Evolutionary conservation across 2,888 invertebrate species (phyloP), one percentile per base, ranked within the genome.

Genomic region (Rhagonycha lutea): DNA sequence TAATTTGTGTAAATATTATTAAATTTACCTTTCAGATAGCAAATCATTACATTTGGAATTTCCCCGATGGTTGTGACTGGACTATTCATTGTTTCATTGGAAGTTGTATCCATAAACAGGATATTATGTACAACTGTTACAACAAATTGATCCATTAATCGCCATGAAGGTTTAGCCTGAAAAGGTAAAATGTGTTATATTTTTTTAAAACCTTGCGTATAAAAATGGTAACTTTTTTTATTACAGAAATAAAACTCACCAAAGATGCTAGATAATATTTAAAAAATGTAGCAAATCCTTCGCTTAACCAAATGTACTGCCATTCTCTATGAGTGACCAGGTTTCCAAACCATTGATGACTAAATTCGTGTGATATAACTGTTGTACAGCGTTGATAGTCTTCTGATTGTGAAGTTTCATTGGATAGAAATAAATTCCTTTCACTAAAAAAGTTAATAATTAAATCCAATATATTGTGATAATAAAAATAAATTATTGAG

Each of bases 291-390:
- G 68, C 73, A 77, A 77, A 77, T 8, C 77, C 77, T 74, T 77
- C 77, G 61, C 74, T 77, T 14, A 77, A 26, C 77, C 77, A 77
- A 14, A 71, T 29, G 18, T 70, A 77, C 4, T 72, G 63, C 77
- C 77, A 77, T 14, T 70, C 47, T 12, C 47, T 28, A 63, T 68
- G 68, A 5, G 77, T 77, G 3, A 77, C 74, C 14, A 77, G 29
- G 63, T 77, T 93, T 8, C 94, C 94, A 81, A 94, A 93, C 94
- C 94, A 94, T 89, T 93, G 93, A 84, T 95, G 95, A 1, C 93
- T 92, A 74, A 94, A 85, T 85, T 96, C 95, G 82, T 95, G 95
- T 0, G 93, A 89, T 4, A 93, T 89, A 3, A 92, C 91, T 32
- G 92, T 90, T 26, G 69, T 68, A 24, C 77, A 74, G 23, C 73